Evolutionary conservation across 2,888 invertebrate species (phyloP).

Genomic region (Zygaena filipendulae): DNA sequence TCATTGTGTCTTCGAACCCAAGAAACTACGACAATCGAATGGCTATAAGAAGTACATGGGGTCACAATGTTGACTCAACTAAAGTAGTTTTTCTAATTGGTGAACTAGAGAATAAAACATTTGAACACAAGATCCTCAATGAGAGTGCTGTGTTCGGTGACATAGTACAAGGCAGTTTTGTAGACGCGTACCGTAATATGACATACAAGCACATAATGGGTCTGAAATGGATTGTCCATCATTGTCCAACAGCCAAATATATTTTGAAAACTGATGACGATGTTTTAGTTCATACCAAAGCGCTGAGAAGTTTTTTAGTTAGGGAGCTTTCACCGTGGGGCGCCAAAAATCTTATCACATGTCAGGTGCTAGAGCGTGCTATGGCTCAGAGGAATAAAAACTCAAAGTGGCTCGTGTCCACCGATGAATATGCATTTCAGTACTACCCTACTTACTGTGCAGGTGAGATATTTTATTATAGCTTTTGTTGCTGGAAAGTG

Average conservation of each 20-base stretch:
- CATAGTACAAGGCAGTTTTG: constrained; percentile 80
- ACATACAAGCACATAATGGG: constrained; percentile 88
- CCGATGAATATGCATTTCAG: constrained; percentile 70
- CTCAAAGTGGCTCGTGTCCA: constrained; percentile 82
- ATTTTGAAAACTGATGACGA: constrained; percentile 82
- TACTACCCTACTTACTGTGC: constrained; percentile 82
- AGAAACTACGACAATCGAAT: constrained; percentile 71
- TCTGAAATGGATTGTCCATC: constrained; percentile 79
- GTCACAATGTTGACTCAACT: constrained; percentile 57
- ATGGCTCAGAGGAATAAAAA: constrained; percentile 70
- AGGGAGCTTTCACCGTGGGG: constrained; percentile 70
- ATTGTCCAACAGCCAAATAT: constrained; percentile 75
- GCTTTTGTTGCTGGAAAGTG: no score
- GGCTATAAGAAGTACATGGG: constrained; percentile 81
- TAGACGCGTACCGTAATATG: constrained; percentile 83
- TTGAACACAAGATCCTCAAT: constrained; percentile 56
- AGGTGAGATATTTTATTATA: constrained; percentile 44
- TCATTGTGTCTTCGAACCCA: constrained; percentile 77
- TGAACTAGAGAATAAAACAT: constrained; percentile 21
- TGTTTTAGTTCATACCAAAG: constrained; percentile 76
- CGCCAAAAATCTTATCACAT: constrained; percentile 71
- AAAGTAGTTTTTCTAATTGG: constrained; percentile 78
- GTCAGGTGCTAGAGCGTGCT: constrained; percentile 61
- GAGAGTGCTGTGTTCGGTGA: constrained; percentile 73
- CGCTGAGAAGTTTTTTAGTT: constrained; percentile 67